Evolutionary conservation across 2,888 invertebrate species (phyloP), one percentile per base, ranked within the genome.

Genomic region (Polymixis flavicincta): DNA sequence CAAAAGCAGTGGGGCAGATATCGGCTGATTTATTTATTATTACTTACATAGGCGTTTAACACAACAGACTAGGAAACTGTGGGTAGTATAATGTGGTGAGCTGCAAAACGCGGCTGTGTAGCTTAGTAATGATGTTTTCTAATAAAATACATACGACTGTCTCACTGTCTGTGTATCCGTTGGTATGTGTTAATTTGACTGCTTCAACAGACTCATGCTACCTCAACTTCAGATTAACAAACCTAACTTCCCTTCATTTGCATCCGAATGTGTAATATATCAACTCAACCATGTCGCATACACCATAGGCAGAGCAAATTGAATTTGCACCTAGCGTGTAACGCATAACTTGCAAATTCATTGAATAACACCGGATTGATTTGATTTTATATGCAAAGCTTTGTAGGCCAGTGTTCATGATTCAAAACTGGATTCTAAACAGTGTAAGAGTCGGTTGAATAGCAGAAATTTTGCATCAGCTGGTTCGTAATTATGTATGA

Each of bases 251-350:
- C 25, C 61, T 22, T 45, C 50, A 83, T 88, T 88, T 85, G 71
- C 88, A 87, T 82, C 74, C 74, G 64, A 88, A 88, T 87, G 65
- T 70, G 75, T 79, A 76, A 86, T 86, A 81, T 70, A 81, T 78
- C 81, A 79, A 80, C 76, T 82, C 79, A 77, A 57, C 74, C 83
- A 71, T 79, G 85, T 83, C 74, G 82, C 81, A 88, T 86, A 87
- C 85, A 68, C 87, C 88, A 89, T 90, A 78, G 84, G 37, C 82
- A 83, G 55, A 74, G 82, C 79, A 89, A 90, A 90, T 90, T 87
- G 88, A 90, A 90, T 90, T 88, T 82, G 80, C 85, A 80, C 83
- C 80, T 84, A 76, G 63, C 70, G 65, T 81, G 85, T 87, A 77
- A 77, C 83, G 45, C 81, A 82, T 86, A 83, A 87, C 87, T 88